Conservation (phyloP, 2,113 vertebrate species). For the Caranx melampygus region DNA sequence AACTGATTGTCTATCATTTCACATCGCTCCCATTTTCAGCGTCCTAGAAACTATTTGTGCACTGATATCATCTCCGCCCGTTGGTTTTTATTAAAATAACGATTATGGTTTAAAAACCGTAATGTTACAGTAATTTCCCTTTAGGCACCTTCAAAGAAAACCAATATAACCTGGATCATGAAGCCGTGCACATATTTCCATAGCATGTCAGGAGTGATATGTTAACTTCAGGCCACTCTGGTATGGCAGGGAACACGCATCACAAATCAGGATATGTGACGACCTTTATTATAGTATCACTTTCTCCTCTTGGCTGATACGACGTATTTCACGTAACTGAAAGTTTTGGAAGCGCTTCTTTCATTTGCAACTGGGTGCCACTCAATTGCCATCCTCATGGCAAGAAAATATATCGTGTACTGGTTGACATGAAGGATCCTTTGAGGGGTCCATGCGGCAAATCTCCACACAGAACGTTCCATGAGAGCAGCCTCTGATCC, state of each 20-base stretch:
- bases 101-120: conserved; percentile 30
- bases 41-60: conserved; percentile 13
- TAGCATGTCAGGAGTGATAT: conserved; percentile 23
- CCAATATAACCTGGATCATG: conserved; percentile 17
- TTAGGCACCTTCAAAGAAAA: conserved; percentile 30
- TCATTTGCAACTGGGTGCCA: conserved; percentile 18
- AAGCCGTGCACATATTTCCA: conserved; percentile 35
- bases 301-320: conserved; percentile 6
- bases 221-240: conserved; percentile 26
- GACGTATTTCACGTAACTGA: not conserved
- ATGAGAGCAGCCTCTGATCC: conserved; percentile 56
- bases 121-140: conserved; percentile 30
- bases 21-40: conserved; percentile 16
- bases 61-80: conserved; percentile 30
- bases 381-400: conserved; percentile 7
- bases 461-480: conserved; percentile 53
- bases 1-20: conserved; percentile 31
- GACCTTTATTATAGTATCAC: conserved; percentile 17
- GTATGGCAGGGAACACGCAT: conserved; percentile 2
- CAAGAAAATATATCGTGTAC: conserved; percentile 26
- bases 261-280: conserved; percentile 6
- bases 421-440: conserved; percentile 24
- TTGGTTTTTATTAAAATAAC: conserved; percentile 37
- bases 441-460: conserved; percentile 47
- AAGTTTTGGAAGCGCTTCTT: conserved; percentile 5